Percentiles rank a stretch among this genome's conserved stretches.
phyloP scores from a whole-genome alignment of 2,888 invertebrate species.

The Globia sparganii region DNA sequence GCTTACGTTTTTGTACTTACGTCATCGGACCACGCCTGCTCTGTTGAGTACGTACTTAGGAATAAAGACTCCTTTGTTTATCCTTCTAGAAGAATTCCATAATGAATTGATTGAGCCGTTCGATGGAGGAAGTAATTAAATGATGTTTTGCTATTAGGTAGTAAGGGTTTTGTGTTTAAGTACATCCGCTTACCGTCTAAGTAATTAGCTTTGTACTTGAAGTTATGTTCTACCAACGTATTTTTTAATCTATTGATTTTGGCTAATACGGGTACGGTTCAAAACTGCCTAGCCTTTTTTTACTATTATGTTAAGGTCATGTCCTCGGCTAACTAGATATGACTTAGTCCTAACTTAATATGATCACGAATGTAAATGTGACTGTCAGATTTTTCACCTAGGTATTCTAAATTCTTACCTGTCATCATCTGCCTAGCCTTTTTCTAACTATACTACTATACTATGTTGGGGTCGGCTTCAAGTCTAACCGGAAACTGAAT shows the following conservation, averaged over 20 bases:
- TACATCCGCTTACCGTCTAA: slow-evolving; percentile 32
- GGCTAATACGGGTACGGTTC: background rate
- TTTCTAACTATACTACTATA: too few species aligned
- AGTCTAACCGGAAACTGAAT: too few species aligned
- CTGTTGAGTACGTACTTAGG: slow-evolving; percentile 55
- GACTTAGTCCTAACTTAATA: background rate
- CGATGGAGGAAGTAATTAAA: slow-evolving; percentile 85
- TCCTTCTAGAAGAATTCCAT: slow-evolving; percentile 82
- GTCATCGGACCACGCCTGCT: slow-evolving; percentile 83
- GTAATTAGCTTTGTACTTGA: slow-evolving; percentile 40
- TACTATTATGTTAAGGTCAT: background rate
- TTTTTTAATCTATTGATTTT: slow-evolving; percentile 7
- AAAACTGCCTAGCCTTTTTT: background rate
- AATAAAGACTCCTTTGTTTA: slow-evolving; percentile 87
- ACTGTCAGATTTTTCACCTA: too few species aligned
- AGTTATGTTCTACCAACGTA: slow-evolving; percentile 2
- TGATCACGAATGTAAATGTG: background rate
- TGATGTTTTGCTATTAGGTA: slow-evolving; percentile 65
- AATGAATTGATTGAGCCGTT: slow-evolving; percentile 84
- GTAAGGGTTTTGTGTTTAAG: slow-evolving; percentile 49
- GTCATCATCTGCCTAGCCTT: too few species aligned
- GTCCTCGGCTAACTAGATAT: background rate
- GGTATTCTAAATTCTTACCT: background rate
- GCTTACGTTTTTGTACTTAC: slow-evolving; percentile 82
- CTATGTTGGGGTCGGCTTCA: too few species aligned